Evolutionary conservation across 2,113 vertebrate genomes (phyloP).

Genomic region (Dipodomys ordii): DNA sequence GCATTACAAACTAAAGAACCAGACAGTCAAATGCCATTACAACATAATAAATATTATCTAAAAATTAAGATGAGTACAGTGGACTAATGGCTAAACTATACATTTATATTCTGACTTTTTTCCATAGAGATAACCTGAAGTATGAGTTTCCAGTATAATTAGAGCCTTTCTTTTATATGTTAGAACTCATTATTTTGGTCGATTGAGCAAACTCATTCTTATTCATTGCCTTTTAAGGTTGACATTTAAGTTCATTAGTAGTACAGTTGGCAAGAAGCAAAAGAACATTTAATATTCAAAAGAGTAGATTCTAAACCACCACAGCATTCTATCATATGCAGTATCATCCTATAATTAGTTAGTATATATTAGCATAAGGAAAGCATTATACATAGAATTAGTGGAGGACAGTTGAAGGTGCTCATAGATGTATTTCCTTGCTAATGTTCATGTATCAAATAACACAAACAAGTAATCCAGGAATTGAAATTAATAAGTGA

Average conservation of each 20-base stretch:
- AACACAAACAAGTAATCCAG: slow-evolving; percentile 61
- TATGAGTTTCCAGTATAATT: slow-evolving; percentile 74
- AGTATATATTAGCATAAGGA: slow-evolving; percentile 38
- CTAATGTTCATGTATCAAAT: slow-evolving; percentile 54
- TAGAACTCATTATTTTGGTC: slow-evolving; percentile 72
- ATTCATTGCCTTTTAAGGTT: slow-evolving; percentile 79
- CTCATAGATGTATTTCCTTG: slow-evolving; percentile 48
- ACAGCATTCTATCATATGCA: slow-evolving; percentile 17
- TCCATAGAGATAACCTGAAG: slow-evolving; percentile 49
- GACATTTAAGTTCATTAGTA: slow-evolving; percentile 77
- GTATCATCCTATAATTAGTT: slow-evolving; percentile 44
- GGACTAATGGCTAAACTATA: slow-evolving; percentile 49
- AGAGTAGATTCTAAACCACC: slow-evolving; percentile 32
- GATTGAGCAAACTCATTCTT: slow-evolving; percentile 79
- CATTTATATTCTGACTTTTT: slow-evolving; percentile 34
- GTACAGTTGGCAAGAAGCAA: slow-evolving; percentile 68
- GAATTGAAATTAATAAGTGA: too few relatives aligned
- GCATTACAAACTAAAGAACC: slow-evolving; percentile 50
- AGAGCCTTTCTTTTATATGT: slow-evolving; percentile 66
- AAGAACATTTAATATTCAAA: slow-evolving; percentile 72
- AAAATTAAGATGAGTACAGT: slow-evolving; percentile 53
- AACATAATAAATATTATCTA: neutral
- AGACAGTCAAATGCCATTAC: neutral
- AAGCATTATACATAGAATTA: slow-evolving; percentile 52
- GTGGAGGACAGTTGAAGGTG: neutral